These are phyloP conservation scores for Centropyge bicolor DNA, from an alignment of 2,797 vertebrate genomes.

Conservation along the genomic window DNA sequence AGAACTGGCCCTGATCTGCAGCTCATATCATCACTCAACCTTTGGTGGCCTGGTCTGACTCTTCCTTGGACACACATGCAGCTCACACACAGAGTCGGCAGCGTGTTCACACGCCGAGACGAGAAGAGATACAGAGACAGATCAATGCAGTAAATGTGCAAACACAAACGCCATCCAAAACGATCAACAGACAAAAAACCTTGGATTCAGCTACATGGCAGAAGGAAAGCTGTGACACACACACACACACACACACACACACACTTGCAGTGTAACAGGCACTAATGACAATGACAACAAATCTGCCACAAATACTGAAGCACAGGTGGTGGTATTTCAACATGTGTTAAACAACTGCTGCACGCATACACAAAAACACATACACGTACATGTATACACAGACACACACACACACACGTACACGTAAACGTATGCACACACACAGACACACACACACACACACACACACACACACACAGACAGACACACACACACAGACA, in stretches of 20 bases:
- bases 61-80: constrained; percentile 22
- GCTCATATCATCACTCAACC: constrained; percentile 57
- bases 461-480: neutral
- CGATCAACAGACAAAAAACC: constrained; percentile 23
- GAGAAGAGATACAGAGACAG: neutral
- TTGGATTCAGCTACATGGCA: constrained; percentile 32
- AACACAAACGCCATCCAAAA: constrained; percentile 35
- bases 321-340: constrained; percentile 55
- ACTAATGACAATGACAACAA: constrained; percentile 41
- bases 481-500: neutral
- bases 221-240: constrained; percentile 12
- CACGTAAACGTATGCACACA: neutral
- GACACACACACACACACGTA: neutral
- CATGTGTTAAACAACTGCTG: constrained; percentile 28
- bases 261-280: neutral
- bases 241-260: constrained; percentile 21
- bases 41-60: constrained; percentile 35
- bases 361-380: neutral
- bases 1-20: constrained; percentile 60
- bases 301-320: constrained; percentile 46
- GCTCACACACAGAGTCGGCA: constrained; percentile 7
- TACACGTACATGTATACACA: neutral
- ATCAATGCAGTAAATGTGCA: constrained; percentile 13
- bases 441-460: neutral
- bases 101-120: constrained; percentile 3